Evolutionary conservation across 2,113 vertebrate species (phyloP), one percentile per base, ranked within the genome.

Genomic region (Cisticola juncidis): DNA sequence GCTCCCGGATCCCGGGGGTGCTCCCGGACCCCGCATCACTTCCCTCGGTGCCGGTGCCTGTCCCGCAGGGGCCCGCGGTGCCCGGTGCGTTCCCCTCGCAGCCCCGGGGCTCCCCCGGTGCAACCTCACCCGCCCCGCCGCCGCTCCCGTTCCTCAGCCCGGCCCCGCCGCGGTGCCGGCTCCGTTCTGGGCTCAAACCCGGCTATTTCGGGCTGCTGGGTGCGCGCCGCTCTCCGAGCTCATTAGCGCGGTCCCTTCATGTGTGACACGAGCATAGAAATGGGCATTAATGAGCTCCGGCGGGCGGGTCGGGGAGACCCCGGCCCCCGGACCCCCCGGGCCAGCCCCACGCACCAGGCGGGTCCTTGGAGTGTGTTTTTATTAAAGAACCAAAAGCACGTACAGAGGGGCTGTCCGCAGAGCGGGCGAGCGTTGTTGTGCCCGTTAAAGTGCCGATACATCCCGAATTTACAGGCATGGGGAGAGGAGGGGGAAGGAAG

Each of bases 391-490:
- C 85, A 65, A 97, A 96, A 53, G 96, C 96, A 96, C 96, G 92
- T 97, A 98, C 97, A 98, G 94, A 90, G 50, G 89, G 92, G 71
- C 94, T 96, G 90, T 96, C 70, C 96, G 92, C 94, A 93, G 96
- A 94, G 96, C 96, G 81, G n/a, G n/a, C n/a, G n/a, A n/a, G n/a
- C n/a, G n/a, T n/a, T 97, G 72, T 61, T 86, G 50, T 42, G 94
- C 96, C 97, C 94, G 94, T 95, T 98, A 98, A 98, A 98, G 98
- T 98, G 98, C 98, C 94, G 96, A 96, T 92, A 98, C 95, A 96
- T 97, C 96, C 72, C 94, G 91, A 88, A 92, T 96, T 72, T 42
- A 71, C 95, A 81, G 53, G 26, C n/a, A 42, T 54, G 11, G 51
- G 51, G 16, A 14, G 22, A 5, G 33, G 11, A 68, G 53, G 33